phyloP scores from a whole-genome alignment of 30 jellyfish, hydroid and myxozoan genomes.

The Rhopilema esculentum region DNA sequence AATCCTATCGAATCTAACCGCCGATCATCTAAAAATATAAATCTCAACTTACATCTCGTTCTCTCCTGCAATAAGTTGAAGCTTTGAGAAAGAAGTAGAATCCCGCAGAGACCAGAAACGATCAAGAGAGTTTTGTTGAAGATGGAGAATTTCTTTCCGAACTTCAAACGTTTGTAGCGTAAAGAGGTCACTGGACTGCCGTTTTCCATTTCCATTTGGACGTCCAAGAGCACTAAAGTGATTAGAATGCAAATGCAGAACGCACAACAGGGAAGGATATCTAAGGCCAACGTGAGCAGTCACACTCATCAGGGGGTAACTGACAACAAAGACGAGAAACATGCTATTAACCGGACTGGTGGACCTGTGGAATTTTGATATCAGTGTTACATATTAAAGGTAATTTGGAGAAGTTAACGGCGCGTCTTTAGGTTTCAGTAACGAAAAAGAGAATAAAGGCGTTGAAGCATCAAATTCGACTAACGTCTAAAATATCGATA shows the following conservation, averaged over 20 bases:
- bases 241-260: no score
- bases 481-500: no score
- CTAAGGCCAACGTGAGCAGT: neutral
- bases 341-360: neutral
- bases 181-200: no score
- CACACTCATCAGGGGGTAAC: neutral
- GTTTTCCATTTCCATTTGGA: no score
- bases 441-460: no score
- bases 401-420: neutral
- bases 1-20: no score
- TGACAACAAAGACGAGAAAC: neutral
- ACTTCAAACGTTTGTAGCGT: neutral
- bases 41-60: neutral
- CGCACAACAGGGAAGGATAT: no score
- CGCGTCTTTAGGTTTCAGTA: no score
- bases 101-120: neutral
- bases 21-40: no score
- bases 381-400: neutral
- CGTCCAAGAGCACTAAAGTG: no score
- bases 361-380: no score
- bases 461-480: no score
- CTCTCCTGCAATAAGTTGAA: neutral
- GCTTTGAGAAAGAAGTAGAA: neutral
- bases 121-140: neutral
- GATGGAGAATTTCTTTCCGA: neutral